These are phyloP conservation scores for Galeruca laticollis DNA, from an alignment of 2,888 invertebrate genomes.

Conservation along the genomic window DNA sequence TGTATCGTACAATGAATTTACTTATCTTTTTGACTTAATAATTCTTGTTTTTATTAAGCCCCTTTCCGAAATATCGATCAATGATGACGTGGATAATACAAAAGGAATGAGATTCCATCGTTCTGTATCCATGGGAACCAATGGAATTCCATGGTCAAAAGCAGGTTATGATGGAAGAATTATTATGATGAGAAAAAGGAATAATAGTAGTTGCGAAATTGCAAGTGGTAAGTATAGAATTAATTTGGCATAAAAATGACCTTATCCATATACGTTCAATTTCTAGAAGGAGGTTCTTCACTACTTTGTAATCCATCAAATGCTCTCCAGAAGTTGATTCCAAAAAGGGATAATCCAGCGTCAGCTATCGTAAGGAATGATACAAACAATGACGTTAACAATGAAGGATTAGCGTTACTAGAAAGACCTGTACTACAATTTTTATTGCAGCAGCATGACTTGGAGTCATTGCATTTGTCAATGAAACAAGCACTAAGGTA, in stretches of 20 bases:
- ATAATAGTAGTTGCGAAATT: slow-evolving; percentile 79
- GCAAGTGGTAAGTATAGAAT: slow-evolving; percentile 64
- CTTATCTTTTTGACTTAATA: too few relatives aligned
- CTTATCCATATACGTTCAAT: too few relatives aligned
- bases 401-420: slow-evolving; percentile 72
- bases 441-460: slow-evolving; percentile 86
- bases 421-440: slow-evolving; percentile 90
- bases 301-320: slow-evolving; percentile 91
- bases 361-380: slow-evolving; percentile 64
- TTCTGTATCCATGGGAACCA: slow-evolving; percentile 88
- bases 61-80: slow-evolving; percentile 70
- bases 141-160: slow-evolving; percentile 73
- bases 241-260: neutral
- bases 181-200: slow-evolving; percentile 74
- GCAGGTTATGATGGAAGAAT: slow-evolving; percentile 72
- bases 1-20: too few relatives aligned
- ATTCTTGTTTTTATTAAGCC: slow-evolving; percentile 64
- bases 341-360: slow-evolving; percentile 72
- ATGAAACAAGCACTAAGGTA: slow-evolving; percentile 88
- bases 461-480: slow-evolving; percentile 84
- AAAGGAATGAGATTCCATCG: slow-evolving; percentile 80
- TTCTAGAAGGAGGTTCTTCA: slow-evolving; percentile 79
- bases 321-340: slow-evolving; percentile 84
- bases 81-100: slow-evolving; percentile 69
- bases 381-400: slow-evolving; percentile 60